Conservation (phyloP, 2,113 vertebrate genomes). For the Tichodroma muraria region DNA sequence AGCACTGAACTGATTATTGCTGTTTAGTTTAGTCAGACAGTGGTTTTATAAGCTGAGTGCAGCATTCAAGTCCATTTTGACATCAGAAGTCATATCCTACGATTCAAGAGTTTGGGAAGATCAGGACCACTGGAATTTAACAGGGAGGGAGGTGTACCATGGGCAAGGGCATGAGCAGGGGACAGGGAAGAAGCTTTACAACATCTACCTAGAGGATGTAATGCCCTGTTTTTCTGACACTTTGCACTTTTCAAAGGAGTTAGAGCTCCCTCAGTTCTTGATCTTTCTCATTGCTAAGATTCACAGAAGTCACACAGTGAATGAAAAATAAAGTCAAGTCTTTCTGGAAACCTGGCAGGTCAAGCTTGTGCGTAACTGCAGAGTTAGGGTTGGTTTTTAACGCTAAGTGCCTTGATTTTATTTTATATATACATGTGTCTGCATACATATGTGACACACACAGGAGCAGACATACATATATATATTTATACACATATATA, state of each 20-base stretch:
- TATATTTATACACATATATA: neutral
- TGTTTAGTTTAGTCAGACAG: slow-evolving; percentile 39
- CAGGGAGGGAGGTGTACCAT: neutral
- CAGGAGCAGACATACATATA: neutral
- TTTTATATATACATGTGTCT: neutral
- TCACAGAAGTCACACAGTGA: slow-evolving; percentile 28
- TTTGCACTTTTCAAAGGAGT: neutral
- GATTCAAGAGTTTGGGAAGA: slow-evolving; percentile 41
- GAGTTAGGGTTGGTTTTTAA: neutral
- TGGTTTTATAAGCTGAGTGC: slow-evolving; percentile 26
- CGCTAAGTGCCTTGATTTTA: neutral
- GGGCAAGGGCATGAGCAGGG: neutral
- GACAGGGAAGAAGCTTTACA: neutral
- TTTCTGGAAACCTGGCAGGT: slow-evolving; percentile 17
- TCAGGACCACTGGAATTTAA: slow-evolving; percentile 1
- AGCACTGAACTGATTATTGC: slow-evolving; percentile 71
- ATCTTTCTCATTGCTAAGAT: neutral
- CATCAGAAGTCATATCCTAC: neutral
- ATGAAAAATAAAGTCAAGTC: slow-evolving; percentile 40
- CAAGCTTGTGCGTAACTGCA: slow-evolving; percentile 29
- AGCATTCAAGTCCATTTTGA: slow-evolving; percentile 24
- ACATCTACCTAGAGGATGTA: neutral
- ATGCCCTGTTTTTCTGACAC: slow-evolving; percentile 20
- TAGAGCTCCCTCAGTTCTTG: neutral
- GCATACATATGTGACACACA: neutral